Conservation (phyloP, 1,140 invertebrate genomes). For the Leptinotarsa defecta region DNA sequence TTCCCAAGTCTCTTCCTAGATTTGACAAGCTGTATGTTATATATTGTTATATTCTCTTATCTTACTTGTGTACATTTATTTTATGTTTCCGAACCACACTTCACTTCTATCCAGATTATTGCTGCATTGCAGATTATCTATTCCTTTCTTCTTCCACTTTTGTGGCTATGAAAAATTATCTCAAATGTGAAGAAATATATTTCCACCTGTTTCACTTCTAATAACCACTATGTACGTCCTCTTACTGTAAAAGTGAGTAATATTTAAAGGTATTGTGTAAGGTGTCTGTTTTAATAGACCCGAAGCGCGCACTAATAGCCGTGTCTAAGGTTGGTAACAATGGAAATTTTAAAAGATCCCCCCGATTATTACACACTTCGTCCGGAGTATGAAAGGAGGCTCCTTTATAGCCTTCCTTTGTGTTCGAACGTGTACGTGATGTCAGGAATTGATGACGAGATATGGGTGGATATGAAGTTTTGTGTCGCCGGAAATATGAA, state of each 20-base stretch:
- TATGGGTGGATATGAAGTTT: constrained; percentile 7
- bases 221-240: background rate
- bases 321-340: constrained; percentile 16
- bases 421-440: constrained; percentile 6
- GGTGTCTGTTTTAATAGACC: constrained; percentile 11
- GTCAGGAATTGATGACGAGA: constrained; percentile 11
- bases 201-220: background rate
- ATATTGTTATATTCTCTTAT: too few relatives aligned
- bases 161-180: too few relatives aligned
- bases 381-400: background rate
- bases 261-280: constrained; percentile 1
- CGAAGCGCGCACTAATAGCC: background rate
- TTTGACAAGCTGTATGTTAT: too few relatives aligned
- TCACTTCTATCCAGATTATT: too few relatives aligned
- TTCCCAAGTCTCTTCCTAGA: too few relatives aligned
- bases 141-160: too few relatives aligned
- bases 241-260: background rate
- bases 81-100: too few relatives aligned
- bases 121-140: too few relatives aligned
- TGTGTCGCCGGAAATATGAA: background rate
- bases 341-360: constrained; percentile 4
- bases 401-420: background rate
- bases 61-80: too few relatives aligned
- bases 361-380: constrained; percentile 10
- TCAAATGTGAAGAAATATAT: too few relatives aligned